These are phyloP conservation scores for Panorpa germanica DNA, from an alignment of 2,888 invertebrate genomes.

Conservation along the genomic window DNA sequence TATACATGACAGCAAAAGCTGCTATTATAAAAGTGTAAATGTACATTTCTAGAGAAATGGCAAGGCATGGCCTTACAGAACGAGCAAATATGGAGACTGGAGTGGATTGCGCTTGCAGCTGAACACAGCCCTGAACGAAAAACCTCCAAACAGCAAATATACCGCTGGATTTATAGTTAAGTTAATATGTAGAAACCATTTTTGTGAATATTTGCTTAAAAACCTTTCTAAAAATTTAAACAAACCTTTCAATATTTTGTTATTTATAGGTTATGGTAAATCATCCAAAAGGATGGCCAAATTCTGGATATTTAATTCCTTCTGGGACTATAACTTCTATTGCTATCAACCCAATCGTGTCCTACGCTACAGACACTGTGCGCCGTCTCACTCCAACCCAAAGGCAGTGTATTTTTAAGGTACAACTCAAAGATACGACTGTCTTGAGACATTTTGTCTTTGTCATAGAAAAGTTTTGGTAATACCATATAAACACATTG, in stretches of 20 bases:
- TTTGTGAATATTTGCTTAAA: slow-evolving; percentile 12
- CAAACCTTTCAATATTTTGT: neutral
- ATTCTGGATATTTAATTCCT: slow-evolving; percentile 15
- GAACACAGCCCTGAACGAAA: slow-evolving; percentile 13
- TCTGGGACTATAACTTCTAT: slow-evolving; percentile 18
- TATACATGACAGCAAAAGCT: no score
- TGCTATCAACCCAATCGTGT: slow-evolving; percentile 18
- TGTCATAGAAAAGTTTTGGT: no score
- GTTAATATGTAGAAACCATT: slow-evolving; percentile 6
- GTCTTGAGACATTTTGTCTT: no score
- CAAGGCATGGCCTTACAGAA: slow-evolving; percentile 13
- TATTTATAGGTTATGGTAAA: slow-evolving; percentile 11
- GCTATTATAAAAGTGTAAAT: no score
- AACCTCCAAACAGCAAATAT: slow-evolving; percentile 9
- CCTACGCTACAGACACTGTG: slow-evolving; percentile 17
- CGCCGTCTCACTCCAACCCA: slow-evolving; percentile 15
- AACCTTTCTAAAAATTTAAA: slow-evolving; percentile 1
- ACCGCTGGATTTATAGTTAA: slow-evolving; percentile 4
- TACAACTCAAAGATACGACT: no score
- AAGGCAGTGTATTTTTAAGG: slow-evolving; percentile 17
- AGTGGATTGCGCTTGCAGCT: slow-evolving; percentile 17
- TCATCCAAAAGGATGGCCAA: slow-evolving; percentile 17
- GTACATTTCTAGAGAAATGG: slow-evolving; percentile 6
- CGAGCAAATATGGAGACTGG: slow-evolving; percentile 18
- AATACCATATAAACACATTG: no score